phyloP scores from a whole-genome alignment of 1,140 invertebrate species.

The Scaptomyza montana region DNA sequence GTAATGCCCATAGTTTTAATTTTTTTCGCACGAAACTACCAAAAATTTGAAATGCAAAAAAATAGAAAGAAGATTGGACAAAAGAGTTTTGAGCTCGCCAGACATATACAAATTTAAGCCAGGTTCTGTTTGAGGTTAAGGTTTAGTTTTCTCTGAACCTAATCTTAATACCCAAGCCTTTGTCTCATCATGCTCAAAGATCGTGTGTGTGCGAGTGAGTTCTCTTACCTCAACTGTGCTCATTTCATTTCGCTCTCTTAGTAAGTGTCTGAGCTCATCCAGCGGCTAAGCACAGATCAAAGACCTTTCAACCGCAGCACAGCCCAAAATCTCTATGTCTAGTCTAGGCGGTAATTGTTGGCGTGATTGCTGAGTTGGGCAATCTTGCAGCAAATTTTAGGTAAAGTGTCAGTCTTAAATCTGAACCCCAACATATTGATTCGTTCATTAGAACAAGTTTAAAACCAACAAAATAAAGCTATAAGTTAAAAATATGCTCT shows the following conservation, averaged over 20 bases:
- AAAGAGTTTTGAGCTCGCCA: constrained; percentile 52
- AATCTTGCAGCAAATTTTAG: background rate
- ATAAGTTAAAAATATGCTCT: background rate
- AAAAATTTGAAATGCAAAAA: constrained; percentile 5
- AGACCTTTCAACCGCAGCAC: constrained; percentile 75
- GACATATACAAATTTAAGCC: constrained; percentile 60
- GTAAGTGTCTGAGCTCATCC: constrained; percentile 76
- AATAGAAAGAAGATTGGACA: constrained; percentile 21
- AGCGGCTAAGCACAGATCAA: constrained; percentile 77
- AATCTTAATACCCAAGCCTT: constrained; percentile 58
- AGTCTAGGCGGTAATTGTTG: constrained; percentile 33
- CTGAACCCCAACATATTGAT: background rate
- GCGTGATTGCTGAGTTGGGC: constrained; percentile 27
- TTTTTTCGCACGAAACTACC: constrained; percentile 68
- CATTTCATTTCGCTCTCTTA: constrained; percentile 48
- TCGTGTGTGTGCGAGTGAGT: constrained; percentile 22
- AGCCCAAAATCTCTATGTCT: constrained; percentile 29
- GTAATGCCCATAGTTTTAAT: constrained; percentile 46
- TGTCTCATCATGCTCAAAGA: constrained; percentile 50
- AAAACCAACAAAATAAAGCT: background rate
- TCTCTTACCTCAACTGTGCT: constrained; percentile 10
- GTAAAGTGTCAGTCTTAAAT: background rate
- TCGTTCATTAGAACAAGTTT: background rate
- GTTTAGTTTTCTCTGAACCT: constrained; percentile 32
- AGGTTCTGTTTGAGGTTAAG: constrained; percentile 37